A percentile compares a stretch with the other conserved stretches of the same genome.
Conservation (phyloP, 2,797 vertebrate genomes). For the Typhlichthys eigenmanni region DNA sequence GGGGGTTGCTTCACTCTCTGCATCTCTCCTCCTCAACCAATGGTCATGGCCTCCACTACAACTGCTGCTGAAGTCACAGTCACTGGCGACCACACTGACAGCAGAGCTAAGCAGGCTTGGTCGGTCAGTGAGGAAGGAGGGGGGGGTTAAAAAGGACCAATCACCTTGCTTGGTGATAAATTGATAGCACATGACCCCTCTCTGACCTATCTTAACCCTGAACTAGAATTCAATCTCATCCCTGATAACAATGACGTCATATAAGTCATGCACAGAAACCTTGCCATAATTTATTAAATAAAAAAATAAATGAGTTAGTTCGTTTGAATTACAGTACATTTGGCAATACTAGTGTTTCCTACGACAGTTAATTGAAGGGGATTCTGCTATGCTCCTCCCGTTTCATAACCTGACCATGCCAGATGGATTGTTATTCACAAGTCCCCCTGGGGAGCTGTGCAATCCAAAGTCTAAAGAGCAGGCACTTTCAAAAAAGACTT, state of each 20-base stretch:
- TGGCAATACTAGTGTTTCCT: no score
- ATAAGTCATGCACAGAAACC: no score
- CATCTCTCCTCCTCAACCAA: slow-evolving; percentile 47
- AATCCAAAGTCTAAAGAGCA: no score
- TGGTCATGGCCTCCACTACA: slow-evolving; percentile 31
- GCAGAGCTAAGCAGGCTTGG: slow-evolving; percentile 45
- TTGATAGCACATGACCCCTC: not conserved
- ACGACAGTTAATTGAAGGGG: no score
- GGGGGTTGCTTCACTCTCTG: slow-evolving; percentile 53
- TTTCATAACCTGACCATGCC: no score
- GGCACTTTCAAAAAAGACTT: no score
- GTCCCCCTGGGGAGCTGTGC: no score
- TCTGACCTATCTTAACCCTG: not conserved
- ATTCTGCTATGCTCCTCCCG: no score
- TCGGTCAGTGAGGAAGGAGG: not conserved
- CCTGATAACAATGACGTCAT: not conserved
- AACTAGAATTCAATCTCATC: slow-evolving; percentile 2
- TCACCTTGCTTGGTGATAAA: slow-evolving; percentile 5
- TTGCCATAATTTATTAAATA: no score
- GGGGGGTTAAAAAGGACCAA: slow-evolving; percentile 19
- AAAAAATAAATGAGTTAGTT: no score
- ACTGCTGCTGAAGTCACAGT: slow-evolving; percentile 33
- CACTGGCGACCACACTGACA: slow-evolving; percentile 59
- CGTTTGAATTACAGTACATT: no score
- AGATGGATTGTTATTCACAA: no score